Evolutionary conservation across 2,888 invertebrate genomes (phyloP).

Genomic region (Lasius platythorax): DNA sequence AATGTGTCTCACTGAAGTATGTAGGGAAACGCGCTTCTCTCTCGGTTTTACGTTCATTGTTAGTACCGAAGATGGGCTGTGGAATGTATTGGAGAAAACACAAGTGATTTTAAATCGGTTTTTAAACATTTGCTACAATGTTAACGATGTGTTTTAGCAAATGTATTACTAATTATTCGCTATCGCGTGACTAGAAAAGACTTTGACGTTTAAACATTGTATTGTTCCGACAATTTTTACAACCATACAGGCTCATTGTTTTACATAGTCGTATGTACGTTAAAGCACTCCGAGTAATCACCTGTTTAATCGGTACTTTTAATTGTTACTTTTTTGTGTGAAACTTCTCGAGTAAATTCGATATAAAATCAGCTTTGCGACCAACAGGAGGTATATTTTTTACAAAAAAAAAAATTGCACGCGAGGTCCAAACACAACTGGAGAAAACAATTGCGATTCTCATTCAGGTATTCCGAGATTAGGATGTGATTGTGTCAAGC

Average conservation of each 20-base stretch:
- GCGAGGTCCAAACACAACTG: constrained; percentile 71
- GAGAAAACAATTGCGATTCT: constrained; percentile 45
- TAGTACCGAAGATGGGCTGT: constrained; percentile 69
- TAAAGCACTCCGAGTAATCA: constrained; percentile 37
- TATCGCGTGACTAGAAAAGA: constrained; percentile 15
- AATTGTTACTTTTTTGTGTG: constrained; percentile 50
- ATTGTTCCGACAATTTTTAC: constrained; percentile 21
- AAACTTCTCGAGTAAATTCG: constrained; percentile 52
- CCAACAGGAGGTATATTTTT: constrained; percentile 72
- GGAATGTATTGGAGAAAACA: constrained; percentile 66
- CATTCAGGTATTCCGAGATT: constrained; percentile 64
- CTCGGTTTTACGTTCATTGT: constrained; percentile 62
- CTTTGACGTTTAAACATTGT: neutral
- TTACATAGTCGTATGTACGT: constrained; percentile 25
- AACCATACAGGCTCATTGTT: constrained; percentile 16
- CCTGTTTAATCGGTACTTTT: constrained; percentile 59
- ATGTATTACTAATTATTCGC: constrained; percentile 17
- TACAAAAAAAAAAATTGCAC: constrained; percentile 66
- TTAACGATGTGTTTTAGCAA: constrained; percentile 14
- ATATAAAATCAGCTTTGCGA: constrained; percentile 59
- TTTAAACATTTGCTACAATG: constrained; percentile 1
- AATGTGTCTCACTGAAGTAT: constrained; percentile 51
- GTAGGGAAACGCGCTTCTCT: constrained; percentile 59
- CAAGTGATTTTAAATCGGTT: constrained; percentile 47
- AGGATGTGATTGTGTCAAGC: constrained; percentile 67